Evolutionary conservation across 2,113 vertebrate genomes (phyloP).

Genomic region (Melanocharis versteri): DNA sequence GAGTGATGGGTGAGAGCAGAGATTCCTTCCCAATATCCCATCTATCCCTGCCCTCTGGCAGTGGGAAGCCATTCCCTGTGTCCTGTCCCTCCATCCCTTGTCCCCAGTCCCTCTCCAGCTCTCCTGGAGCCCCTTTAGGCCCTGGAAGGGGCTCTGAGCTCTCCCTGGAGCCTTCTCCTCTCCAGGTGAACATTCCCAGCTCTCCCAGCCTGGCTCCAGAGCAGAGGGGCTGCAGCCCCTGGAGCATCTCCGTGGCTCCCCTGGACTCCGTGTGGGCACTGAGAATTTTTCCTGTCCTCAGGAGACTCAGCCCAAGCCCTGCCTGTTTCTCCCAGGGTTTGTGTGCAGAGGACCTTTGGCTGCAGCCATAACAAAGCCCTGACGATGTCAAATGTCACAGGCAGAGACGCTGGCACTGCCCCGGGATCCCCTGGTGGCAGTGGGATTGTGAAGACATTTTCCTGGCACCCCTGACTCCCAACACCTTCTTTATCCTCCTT

Average conservation of each 20-base stretch:
- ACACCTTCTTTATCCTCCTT: too few relatives aligned
- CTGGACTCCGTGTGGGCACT: background rate
- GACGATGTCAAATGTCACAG: fast-evolving
- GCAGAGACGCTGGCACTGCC: fast-evolving
- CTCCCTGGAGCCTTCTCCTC: background rate
- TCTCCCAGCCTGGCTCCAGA: background rate
- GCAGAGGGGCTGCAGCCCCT: background rate
- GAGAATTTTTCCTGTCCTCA: background rate
- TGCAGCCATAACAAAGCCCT: fast-evolving
- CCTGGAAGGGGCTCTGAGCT: background rate
- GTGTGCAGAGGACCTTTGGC: background rate
- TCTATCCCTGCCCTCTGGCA: background rate
- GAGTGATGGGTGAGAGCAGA: background rate
- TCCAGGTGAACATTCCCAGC: fast-evolving
- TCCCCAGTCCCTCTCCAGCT: background rate
- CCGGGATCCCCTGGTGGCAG: background rate
- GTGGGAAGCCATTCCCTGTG: background rate
- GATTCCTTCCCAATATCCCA: background rate
- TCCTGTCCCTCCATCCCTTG: background rate
- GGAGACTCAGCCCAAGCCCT: background rate
- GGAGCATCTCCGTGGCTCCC: fast-evolving
- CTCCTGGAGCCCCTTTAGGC: background rate
- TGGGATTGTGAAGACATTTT: fast-evolving
- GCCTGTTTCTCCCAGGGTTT: background rate
- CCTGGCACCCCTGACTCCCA: background rate